Base-by-base conservation (phyloP, 2,113 vertebrate genomes). In the Carettochelys insculpta region DNA sequence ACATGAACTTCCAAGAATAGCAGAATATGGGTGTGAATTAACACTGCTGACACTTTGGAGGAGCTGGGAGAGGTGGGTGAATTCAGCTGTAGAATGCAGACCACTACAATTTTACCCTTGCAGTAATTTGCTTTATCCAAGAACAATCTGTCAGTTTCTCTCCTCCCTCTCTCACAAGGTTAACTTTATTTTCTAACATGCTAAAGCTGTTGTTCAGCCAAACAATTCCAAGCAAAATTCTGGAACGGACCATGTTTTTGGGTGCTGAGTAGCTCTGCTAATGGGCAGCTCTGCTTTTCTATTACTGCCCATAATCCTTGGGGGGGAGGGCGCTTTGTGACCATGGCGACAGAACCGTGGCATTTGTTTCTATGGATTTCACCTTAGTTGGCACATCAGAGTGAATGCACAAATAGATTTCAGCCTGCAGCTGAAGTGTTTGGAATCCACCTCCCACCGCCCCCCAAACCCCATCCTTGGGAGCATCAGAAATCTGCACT, bases 101-200 rank as follows among this genome's bases (percentile, higher is more conserved):
- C 86, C 13, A 52, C n/a, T 52, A 81, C 73, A 77, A 86, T 85
- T 82, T 83, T 43, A 31, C 38, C 27, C 29, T 2, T 14, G 1
- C 71, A 73, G 24, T 24, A 41, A 27, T 5, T 73, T 53, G 19
- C 19, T 56, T 16, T 48, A 22, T 19, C 85, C 53, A 45, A 5
- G 29, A 5, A 0, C 48, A 1, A 20, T 53, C 52, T 24, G 2
- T 2, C 10, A 52, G 65, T 38, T 38, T 4, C 1, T 9, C 43
- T 73, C 12, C 50, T 56, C 13, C 48, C 25, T 31, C 6, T 48
- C 80, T 56, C 65, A 45, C 29, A 4, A 8, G 48, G 14, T 34
- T 20, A 20, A 43, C 50, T 65, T 50, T 79, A 5, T 52, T 61
- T 38, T 4, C 38, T 11, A 5, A 34, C 6, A 8, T 1, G 0